Base-by-base conservation (phyloP, 2,113 vertebrate species). In the Chaenocephalus aceratus region DNA sequence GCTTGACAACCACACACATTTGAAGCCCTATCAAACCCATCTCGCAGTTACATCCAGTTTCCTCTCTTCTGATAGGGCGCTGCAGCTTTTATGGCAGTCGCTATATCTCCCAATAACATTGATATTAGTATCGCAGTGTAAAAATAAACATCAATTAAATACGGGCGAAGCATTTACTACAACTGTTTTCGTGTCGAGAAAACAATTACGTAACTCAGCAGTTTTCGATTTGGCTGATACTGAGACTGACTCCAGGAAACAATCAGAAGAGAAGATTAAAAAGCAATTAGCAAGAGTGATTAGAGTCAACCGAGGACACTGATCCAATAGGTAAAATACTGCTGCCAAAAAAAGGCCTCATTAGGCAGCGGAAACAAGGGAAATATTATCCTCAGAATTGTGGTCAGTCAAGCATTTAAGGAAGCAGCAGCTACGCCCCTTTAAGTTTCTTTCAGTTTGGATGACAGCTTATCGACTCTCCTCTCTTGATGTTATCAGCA, bases 251-350 rank as follows among this genome's bases (percentile, higher is more conserved):
- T 18, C 74, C 83, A 7, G 36, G 26, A 13, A 41, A 45, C 49
- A 30, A 10, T 51, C 15, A 18, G 21, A 21, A 21, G 23, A 16
- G 14, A 26, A 8, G 46, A 23, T 12, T 36, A 75, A 72, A 48
- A 54, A 53, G 59, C 57, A 58, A 30, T 77, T 69, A 75, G 2
- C n/a, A 34, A 51, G 14, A 18, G 58, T 18, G 18, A 68, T 45
- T 57, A 21, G 13, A 78, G 75, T 54, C 16, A 60, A 59, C 13
- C 34, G 11, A 65, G 26, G 36, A 36, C 23, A 41, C 30, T 6
- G 51, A 51, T 10, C 18, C 14, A 68, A 6, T 2, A 45, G 1
- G 6, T 51, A 48, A 18, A 30, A 75, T 4, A 7, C 46, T 51
- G 14, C 18, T 1, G 10, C 6, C 7, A 30, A 8, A 59, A 51